Base-by-base conservation (phyloP, 2,797 vertebrate species). In the Sebastes iracundus region DNA sequence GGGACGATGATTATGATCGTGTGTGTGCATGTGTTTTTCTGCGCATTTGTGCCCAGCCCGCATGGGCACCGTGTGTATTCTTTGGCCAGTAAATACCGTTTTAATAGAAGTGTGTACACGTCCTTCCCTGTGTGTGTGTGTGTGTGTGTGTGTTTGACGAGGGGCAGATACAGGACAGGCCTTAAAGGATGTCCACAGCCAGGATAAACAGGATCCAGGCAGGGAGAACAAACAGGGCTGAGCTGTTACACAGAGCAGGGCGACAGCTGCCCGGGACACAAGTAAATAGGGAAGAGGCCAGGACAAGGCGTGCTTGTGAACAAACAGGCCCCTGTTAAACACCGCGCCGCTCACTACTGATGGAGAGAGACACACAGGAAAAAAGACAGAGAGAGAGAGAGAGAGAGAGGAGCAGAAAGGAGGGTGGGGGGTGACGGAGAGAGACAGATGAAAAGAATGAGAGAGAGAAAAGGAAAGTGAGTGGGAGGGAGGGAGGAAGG, bases 251-350 rank as follows among this genome's bases (percentile, higher is more conserved):
- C 92, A 93, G 93, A 93, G 90, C 92, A 95, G 93, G 90, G 94
- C 86, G 92, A 93, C 91, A 95, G 95, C 90, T 96, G 92, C 88
- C 92, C 77, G 10, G 95, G 94, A 93, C 92, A 92, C 64, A 91
- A 93, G 94, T 93, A 97, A 96, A 97, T 92, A 95, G 91, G 92
- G 90, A 93, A 97, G 95, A 92, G 94, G 95, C 90, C 92, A 86
- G 92, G 93, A 95, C 78, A 86, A 96, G 95, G 96, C 93, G 93
- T 93, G 93, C 95, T 96, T 96, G 94, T 92, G 94, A 96, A 96
- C 95, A 97, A 97, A 97, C 93, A 96, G 93, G 86, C 81, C 90
- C 93, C 94, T 94, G 94, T 94, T 94, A 90, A 93, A 94, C 93
- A 93, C 93, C 58, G 56, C 80, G 27, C 61, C 65, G 75, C 91